These are phyloP conservation scores for Zalophus californianus DNA, from an alignment of 2,797 vertebrate species.

Conservation along the genomic window DNA sequence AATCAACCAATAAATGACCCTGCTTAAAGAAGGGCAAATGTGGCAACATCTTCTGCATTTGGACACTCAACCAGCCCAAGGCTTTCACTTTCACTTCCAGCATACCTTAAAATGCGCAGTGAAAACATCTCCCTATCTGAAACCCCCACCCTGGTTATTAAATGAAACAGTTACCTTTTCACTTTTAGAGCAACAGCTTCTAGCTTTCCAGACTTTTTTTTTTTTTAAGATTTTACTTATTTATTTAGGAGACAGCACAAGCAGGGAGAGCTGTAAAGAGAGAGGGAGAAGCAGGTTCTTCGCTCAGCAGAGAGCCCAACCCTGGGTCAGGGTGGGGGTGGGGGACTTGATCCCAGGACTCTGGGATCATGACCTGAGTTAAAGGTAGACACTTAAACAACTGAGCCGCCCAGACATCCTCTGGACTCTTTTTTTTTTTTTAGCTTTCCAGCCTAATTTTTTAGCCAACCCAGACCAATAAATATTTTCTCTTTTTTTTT, in stretches of 20 bases:
- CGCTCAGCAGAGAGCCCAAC: too few species aligned
- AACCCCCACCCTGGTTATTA: background rate
- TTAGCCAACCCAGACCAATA: background rate
- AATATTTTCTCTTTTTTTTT: background rate
- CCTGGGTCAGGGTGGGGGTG: too few species aligned
- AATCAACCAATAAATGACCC: slow-evolving; percentile 47
- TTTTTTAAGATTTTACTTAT: background rate
- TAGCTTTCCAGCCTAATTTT: background rate
- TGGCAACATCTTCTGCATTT: background rate
- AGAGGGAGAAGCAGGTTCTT: background rate
- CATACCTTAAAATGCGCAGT: background rate
- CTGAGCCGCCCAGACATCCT: background rate
- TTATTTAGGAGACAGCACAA: background rate
- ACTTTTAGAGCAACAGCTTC: background rate
- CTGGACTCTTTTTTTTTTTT: background rate
- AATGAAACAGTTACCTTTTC: background rate
- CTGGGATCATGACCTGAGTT: background rate
- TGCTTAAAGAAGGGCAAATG: slow-evolving; percentile 66
- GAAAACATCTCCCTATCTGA: background rate
- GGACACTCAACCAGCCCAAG: background rate
- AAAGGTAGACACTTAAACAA: background rate
- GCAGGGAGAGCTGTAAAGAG: background rate
- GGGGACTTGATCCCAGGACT: too few species aligned
- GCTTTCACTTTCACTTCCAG: slow-evolving; percentile 65
- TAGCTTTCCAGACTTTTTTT: background rate